Evolutionary conservation across 2,888 invertebrate genomes (phyloP).

Genomic region (Ophioninae sp.): DNA sequence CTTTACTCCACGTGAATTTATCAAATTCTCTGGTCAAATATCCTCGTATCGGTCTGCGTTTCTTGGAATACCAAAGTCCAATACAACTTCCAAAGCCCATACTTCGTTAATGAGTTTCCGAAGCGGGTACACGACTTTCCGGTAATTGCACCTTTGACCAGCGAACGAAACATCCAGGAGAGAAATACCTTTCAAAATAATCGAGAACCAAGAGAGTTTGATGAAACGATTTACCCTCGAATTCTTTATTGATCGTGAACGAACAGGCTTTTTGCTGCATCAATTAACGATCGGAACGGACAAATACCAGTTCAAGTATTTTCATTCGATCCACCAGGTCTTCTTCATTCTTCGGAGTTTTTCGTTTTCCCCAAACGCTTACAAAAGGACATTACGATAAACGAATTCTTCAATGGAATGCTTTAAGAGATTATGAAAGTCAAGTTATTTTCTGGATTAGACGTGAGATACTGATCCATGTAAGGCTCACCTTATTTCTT

Average conservation of each 20-base stretch:
- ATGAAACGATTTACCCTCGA: neutral
- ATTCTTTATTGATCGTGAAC: neutral
- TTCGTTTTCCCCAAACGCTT: no score
- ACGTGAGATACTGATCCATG: no score
- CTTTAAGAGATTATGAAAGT: no score
- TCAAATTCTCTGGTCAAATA: neutral
- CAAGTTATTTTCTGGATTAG: no score
- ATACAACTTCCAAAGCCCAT: neutral
- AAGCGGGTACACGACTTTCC: neutral
- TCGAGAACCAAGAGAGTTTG: neutral
- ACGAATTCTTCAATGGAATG: no score
- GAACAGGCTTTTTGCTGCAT: neutral
- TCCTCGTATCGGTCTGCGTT: neutral
- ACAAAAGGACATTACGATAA: no score
- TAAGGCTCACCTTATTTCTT: no score
- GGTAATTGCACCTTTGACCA: neutral
- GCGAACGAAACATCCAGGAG: neutral
- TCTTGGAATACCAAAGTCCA: neutral
- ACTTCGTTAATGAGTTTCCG: neutral
- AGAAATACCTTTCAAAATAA: neutral
- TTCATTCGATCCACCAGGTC: neutral
- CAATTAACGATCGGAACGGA: neutral
- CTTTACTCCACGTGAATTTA: constrained; percentile 1
- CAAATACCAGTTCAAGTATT: neutral
- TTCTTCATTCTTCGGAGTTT: no score